phyloP scores from a whole-genome alignment of 2,113 vertebrate species.

The Corythoichthys intestinalis region DNA sequence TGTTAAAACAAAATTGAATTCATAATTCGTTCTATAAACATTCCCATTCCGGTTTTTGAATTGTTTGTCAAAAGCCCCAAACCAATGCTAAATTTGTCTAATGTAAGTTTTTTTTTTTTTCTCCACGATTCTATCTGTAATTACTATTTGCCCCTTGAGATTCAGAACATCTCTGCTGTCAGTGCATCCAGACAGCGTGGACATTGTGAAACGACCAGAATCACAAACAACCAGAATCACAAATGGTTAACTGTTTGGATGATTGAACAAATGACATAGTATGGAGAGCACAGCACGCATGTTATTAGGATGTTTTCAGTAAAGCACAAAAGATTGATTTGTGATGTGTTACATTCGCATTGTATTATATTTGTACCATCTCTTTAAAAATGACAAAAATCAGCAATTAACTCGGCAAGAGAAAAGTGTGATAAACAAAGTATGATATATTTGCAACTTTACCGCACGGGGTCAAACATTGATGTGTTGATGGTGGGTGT shows the following conservation, averaged over 20 bases:
- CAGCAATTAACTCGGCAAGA: not conserved
- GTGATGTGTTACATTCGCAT: too few relatives aligned
- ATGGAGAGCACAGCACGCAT: not conserved
- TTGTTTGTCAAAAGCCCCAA: not conserved
- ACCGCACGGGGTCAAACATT: not conserved
- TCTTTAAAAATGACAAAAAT: not conserved
- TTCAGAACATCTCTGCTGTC: not conserved
- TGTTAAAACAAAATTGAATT: too few relatives aligned
- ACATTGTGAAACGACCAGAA: constrained; percentile 22
- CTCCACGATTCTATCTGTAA: not conserved
- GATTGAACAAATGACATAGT: constrained; percentile 25
- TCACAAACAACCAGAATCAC: constrained; percentile 12
- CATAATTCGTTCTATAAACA: too few relatives aligned
- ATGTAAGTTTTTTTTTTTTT: not conserved
- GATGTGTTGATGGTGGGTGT: not conserved
- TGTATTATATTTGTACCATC: not conserved
- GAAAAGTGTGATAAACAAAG: too few relatives aligned
- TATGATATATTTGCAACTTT: not conserved
- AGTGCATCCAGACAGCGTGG: constrained; percentile 12
- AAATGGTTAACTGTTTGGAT: constrained; percentile 2
- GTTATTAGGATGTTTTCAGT: not conserved
- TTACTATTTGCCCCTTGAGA: not conserved
- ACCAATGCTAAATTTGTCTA: not conserved
- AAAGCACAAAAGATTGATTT: not conserved
- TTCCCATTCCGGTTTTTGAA: too few relatives aligned